A percentile compares a stretch with the other conserved stretches of the same genome.
phyloP scores from a whole-genome alignment of 2,888 invertebrate genomes.

The Hirtodrosophila histrioides region DNA sequence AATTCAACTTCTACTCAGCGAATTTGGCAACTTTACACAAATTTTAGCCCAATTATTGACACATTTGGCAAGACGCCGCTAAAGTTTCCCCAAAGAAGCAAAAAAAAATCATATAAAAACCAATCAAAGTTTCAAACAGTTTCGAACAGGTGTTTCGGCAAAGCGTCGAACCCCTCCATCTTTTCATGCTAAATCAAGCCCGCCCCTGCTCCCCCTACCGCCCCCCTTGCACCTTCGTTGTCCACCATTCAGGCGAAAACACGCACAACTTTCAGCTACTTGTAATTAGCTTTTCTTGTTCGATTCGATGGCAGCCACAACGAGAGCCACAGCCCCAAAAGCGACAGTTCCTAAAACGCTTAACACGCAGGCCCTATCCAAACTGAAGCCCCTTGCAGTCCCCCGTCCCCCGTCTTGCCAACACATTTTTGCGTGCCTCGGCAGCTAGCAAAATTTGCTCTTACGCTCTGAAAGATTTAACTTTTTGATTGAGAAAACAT shows the following conservation, averaged over 20 bases:
- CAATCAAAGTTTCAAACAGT: constrained; percentile 75
- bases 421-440: constrained; percentile 68
- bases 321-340: constrained; percentile 36
- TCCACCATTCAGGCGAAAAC: constrained; percentile 61
- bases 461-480: constrained; percentile 74
- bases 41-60: constrained; percentile 69
- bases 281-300: constrained; percentile 80
- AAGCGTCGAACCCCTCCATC: constrained; percentile 7
- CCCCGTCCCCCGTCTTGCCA: constrained; percentile 16
- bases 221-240: constrained; percentile 25
- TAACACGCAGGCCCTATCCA: constrained; percentile 54
- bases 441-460: constrained; percentile 60
- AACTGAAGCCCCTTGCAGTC: constrained; percentile 5
- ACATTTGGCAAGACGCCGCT: constrained; percentile 53
- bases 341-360: constrained; percentile 64
- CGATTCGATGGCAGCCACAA: constrained; percentile 67
- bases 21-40: constrained; percentile 37
- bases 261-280: constrained; percentile 77
- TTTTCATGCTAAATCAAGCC: constrained; percentile 23
- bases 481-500: constrained; percentile 83
- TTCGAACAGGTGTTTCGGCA: constrained; percentile 68
- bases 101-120: constrained; percentile 65
- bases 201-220: neutral
- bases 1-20: constrained; percentile 5
- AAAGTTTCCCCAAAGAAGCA: constrained; percentile 24